Evolutionary conservation across 2,797 vertebrate genomes (phyloP), one percentile per base, ranked within the genome.

Genomic region (Muscicapa striata): DNA sequence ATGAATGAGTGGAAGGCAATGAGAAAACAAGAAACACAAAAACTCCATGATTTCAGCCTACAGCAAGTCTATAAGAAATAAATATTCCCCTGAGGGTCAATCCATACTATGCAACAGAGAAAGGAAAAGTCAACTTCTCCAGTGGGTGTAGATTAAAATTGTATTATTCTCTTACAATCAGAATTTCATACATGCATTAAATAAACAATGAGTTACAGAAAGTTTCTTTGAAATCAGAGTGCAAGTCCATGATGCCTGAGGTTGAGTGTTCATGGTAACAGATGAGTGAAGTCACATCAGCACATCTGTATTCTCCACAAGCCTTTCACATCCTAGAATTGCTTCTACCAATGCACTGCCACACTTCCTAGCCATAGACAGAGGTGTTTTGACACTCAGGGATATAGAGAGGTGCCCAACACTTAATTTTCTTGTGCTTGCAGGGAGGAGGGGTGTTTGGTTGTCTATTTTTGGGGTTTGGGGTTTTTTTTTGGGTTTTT

Each of bases 401-500:
- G 32, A 57, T 17, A 9, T 14, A 52, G 13, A 49, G 4, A 77
- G 6, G 7, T 21, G 5, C 9, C 9, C 7, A 54, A 8, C 8
- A 49, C 45, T 77, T 68, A 29, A 38, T 63, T 67, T 81, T 57
- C 8, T 52, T 49, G 5, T 16, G 4, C 22, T 32, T 40, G 10
- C 0, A 3, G 26, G 5, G 21, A 6, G 5, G 3, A 0, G 0
- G 32, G 11, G 6, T 27, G 2, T 22, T 22, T 54, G 16, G 24
- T n/a, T 45, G 21, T 13, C 11, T 36, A 2, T 15, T 79, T 64
- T 16, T 5, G 8, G 2, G 12, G 4, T 11, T 7, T 63, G 40
- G 40, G 13, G 29, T 1, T 13, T 17, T 8, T 17, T 13, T 24
- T 40, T 75, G 16, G 29, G 13, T 26, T 26, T 5, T 67, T 69